These are phyloP conservation scores for Zaprionus taronus DNA, from an alignment of 1,140 invertebrate species.

Conservation along the genomic window DNA sequence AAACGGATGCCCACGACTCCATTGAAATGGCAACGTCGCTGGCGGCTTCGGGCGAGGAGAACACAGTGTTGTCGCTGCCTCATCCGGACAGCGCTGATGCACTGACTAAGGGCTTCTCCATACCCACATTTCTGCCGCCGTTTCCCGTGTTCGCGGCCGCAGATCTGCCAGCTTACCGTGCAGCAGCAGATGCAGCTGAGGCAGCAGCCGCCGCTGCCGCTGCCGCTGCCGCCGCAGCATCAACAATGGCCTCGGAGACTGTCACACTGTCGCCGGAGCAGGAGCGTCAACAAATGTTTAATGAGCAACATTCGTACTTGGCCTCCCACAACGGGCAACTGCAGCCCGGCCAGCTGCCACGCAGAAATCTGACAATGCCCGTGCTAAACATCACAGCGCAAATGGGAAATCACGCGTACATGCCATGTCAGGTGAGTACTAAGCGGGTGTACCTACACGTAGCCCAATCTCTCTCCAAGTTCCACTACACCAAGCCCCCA, in stretches of 20 bases:
- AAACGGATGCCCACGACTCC: constrained; percentile 73
- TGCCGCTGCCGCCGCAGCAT: constrained; percentile 39
- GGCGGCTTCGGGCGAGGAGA: constrained; percentile 12
- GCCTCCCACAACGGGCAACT: constrained; percentile 56
- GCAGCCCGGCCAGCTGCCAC: constrained; percentile 40
- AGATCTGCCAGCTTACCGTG: constrained; percentile 74
- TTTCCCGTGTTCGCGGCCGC: constrained; percentile 79
- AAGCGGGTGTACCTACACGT: background rate
- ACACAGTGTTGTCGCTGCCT: constrained; percentile 17
- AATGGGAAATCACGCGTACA: constrained; percentile 93
- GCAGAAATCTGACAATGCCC: constrained; percentile 72
- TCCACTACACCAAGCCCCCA: background rate
- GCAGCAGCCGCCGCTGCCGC: constrained; percentile 36
- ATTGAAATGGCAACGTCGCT: constrained; percentile 52
- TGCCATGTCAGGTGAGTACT: constrained; percentile 90
- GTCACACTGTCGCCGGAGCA: constrained; percentile 68
- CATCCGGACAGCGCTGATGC: constrained; percentile 65
- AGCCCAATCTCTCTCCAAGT: background rate
- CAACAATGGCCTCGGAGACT: constrained; percentile 44
- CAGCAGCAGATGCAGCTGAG: constrained; percentile 64
- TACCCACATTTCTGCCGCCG: constrained; percentile 80
- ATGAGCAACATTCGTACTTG: constrained; percentile 76
- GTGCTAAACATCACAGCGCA: constrained; percentile 92
- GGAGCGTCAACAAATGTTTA: constrained; percentile 65
- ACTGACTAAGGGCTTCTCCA: constrained; percentile 81